Evolutionary conservation across 1,140 invertebrate species (phyloP).

Genomic region (Halyomorpha halys): DNA sequence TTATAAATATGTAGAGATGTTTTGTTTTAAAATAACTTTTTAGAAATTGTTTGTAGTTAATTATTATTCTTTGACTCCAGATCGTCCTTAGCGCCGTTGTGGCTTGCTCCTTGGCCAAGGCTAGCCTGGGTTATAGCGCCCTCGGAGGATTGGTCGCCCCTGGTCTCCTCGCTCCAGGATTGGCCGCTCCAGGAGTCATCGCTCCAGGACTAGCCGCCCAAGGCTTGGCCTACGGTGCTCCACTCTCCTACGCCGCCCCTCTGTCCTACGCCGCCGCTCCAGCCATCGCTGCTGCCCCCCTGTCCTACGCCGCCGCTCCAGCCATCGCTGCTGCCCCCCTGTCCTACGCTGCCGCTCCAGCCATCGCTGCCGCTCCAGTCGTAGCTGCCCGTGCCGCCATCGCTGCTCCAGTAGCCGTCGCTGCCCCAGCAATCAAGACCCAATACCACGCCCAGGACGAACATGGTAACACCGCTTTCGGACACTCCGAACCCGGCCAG

Average conservation of each 20-base stretch:
- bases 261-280: constrained; percentile 25
- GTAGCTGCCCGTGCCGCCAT: constrained; percentile 26
- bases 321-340: constrained; percentile 24
- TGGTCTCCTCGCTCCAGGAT: constrained; percentile 32
- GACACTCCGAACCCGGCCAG: constrained; percentile 45
- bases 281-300: constrained; percentile 28
- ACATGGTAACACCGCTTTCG: constrained; percentile 45
- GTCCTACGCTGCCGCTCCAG: constrained; percentile 32
- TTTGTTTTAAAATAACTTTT: no score
- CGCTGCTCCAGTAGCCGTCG: constrained; percentile 25
- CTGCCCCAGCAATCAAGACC: constrained; percentile 32
- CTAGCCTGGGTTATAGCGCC: constrained; percentile 16
- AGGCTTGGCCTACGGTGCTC: constrained; percentile 25
- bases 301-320: constrained; percentile 20
- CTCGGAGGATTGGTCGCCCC: constrained; percentile 13
- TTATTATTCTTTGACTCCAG: constrained; percentile 29
- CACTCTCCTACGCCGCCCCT: constrained; percentile 24
- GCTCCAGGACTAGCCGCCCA: constrained; percentile 24
- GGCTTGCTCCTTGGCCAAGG: constrained; percentile 31
- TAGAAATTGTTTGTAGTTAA: no score
- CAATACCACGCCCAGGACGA: constrained; percentile 48
- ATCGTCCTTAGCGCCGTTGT: constrained; percentile 33
- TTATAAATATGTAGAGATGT: no score
- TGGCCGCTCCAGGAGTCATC: constrained; percentile 29
- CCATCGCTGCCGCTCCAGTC: constrained; percentile 35